Evolutionary conservation across 2,113 vertebrate species (phyloP), one percentile per base, ranked within the genome.

Genomic region (Heterotilapia buettikoferi): DNA sequence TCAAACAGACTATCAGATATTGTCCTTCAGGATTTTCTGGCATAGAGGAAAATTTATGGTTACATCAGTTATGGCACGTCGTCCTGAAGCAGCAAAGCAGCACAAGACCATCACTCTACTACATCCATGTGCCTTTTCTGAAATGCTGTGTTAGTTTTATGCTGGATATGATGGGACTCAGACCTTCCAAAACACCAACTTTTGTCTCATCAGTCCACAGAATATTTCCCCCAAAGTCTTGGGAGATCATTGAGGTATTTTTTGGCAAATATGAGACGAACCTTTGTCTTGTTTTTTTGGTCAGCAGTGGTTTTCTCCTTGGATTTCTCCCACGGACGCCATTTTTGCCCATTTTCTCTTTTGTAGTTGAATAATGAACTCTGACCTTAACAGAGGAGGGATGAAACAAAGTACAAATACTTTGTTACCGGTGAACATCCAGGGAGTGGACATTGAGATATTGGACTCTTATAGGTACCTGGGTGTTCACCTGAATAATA

Each of bases 61-160:
- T 40, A 21, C 11, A 0, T 36, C 19, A 21, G 19, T 66, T 66
- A 66, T 2, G 3, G 10, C 33, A 66, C 1, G 3, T 66, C 3
- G 10, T 13, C 61, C 61, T 38, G 5, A 66, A 66, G 61, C 31
- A 63, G 59, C 31, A 11, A 36, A 63, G 9, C 61, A 66, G 19
- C 33, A 38, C 4, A 0, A 38, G 0, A 66, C 19, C 33, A 0
- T 21, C 61, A 21, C 16, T 0, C 61, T 63, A 63, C 31, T 11
- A 38, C 33, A 11, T n/a, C 4, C 19, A 38, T 38, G 6, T 0
- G 31, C 3, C 59, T 66, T 38, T 38, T 21, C 33, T 66, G 33
- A 21, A 21, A 13, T 3, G 0, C 19, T 66, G 0, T 38, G 31
- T 13, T 7, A 38, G 61, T 21, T 38, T 68, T 8, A 8, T 14